Evolutionary conservation across 30 jellyfish, hydroid and myxozoan genomes (phyloP), one percentile per base, ranked within the genome.

Genomic region (Morbakka virulenta): DNA sequence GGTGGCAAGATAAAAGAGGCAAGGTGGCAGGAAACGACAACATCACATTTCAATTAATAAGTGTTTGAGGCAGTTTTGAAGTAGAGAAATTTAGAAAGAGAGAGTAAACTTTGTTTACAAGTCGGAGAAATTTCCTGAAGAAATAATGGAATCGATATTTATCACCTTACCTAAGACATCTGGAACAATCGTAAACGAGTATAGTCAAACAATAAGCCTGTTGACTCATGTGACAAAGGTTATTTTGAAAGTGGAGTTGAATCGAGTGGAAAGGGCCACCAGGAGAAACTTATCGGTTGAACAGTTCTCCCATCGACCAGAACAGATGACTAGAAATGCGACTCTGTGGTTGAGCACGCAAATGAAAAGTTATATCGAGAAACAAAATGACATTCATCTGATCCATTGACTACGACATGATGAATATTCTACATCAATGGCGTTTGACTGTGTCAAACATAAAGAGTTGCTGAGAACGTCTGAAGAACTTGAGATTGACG

Each of bases 391-490:
- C n/a, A n/a, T n/a, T n/a, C n/a, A n/a, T n/a, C n/a, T n/a, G n/a
- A n/a, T n/a, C n/a, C n/a, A n/a, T n/a, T n/a, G n/a, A n/a, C n/a
- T n/a, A n/a, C n/a, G n/a, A n/a, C n/a, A n/a, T n/a, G n/a, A n/a
- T n/a, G n/a, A n/a, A n/a, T n/a, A n/a, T n/a, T n/a, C n/a, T n/a
- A n/a, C n/a, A n/a, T n/a, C n/a, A 27, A 67, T 30, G 77, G 77
- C 71, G 0, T 67, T 67, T 67, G 80, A 67, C 71, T 28, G 80
- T 28, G n/a, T n/a, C n/a, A n/a, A n/a, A n/a, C n/a, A n/a, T n/a
- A n/a, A n/a, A n/a, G n/a, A n/a, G n/a, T n/a, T n/a, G n/a, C n/a
- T n/a, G n/a, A n/a, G n/a, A n/a, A n/a, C n/a, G n/a, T n/a, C n/a
- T n/a, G n/a, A n/a, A n/a, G n/a, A n/a, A n/a, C n/a, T n/a, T n/a